Base-by-base conservation (phyloP, 2,888 invertebrate species). In the Agrenia bidenticulata region DNA sequence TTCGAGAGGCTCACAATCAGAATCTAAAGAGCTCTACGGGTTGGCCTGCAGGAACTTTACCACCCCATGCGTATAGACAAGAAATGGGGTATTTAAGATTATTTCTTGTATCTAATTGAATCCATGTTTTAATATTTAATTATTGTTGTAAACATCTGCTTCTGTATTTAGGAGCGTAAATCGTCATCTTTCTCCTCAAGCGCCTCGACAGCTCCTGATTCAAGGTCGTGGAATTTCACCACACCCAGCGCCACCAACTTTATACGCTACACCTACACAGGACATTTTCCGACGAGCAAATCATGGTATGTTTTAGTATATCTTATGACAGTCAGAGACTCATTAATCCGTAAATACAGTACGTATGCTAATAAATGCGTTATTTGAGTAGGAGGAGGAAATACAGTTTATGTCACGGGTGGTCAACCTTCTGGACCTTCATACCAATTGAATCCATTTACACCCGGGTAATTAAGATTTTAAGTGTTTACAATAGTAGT, bases 381-480 rank as follows among this genome's bases (percentile, higher is more conserved):
- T 2, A 49, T 27, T 7, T 24, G 24, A 41, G 24, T 26, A 72
- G 75, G 70, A 58, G 74, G 73, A 32, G 73, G 72, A 19, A 72
- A 67, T 64, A 66, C 76, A 24, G 76, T 76, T 9, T 76, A 74
- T 50, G 74, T 76, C 9, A 69, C 75, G 23, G 70, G 73, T 54
- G 68, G 67, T 4, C 72, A 67, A 45, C 49, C 70, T 15, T 39
- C 70, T 17, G 67, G 71, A 2, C 68, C 72, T 19, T 68, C 73
- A 5, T 74, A 84, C 77, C 84, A 84, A 77, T 82, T 84, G 73
- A 76, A 78, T 37, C 82, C 83, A 17, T 80, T 80, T 72, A 76
- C 80, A 23, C 78, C 80, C 42, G 78, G 76, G 69, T 77, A 73
- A 56, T 66, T 61, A 21, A 45, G n/a, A 24, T n/a, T 15, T 42